Evolutionary conservation across 2,888 invertebrate genomes (phyloP), one percentile per base, ranked within the genome.

Genomic region (Axea sp.): DNA sequence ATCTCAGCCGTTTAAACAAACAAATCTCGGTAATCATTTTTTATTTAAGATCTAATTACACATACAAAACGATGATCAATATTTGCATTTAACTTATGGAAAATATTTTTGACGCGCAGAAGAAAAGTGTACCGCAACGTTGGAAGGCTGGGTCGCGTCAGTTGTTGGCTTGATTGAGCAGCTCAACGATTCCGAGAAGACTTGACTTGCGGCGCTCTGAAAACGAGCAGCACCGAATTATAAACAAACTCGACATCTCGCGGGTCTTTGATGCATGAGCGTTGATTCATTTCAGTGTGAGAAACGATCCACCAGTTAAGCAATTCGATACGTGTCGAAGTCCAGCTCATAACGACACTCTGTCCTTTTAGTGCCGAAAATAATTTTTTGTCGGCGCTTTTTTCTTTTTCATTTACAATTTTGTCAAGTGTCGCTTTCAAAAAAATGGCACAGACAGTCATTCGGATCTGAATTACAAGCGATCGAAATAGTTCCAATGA

Each of bases 271-370:
- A 86, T 84, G 84, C 82, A 75, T 71, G 59, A 79, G 79, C 83
- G 81, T 83, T 86, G 86, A 86, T 86, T 86, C 86, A 86, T 86
- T 82, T 81, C 79, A 77, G 82, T 77, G 79, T 78, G 81, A 82
- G 76, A 78, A 75, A 82, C 78, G 76, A 77, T 76, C 76, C 80
- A 76, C 72, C 76, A 41, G 60, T 33, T 37, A 4, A 35, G 75
- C 73, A 55, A 71, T 62, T 62, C 55, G 62, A 71, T 71, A 47
- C 45, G 37, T 72, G 75, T 76, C 77, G 57, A 49, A 51, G 39
- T 11, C 31, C 6, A n/a, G 14, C 28, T 43, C 33, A 37, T 45
- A 65, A 55, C 19, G 45, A 55, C 45, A 65, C 30, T 26, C 30
- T 51, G 60, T 60, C 53, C 43, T 30, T 49, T 39, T n/a, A 17